Evolutionary conservation across 1,140 invertebrate genomes (phyloP).

Genomic region (Helicoverpa armigera): DNA sequence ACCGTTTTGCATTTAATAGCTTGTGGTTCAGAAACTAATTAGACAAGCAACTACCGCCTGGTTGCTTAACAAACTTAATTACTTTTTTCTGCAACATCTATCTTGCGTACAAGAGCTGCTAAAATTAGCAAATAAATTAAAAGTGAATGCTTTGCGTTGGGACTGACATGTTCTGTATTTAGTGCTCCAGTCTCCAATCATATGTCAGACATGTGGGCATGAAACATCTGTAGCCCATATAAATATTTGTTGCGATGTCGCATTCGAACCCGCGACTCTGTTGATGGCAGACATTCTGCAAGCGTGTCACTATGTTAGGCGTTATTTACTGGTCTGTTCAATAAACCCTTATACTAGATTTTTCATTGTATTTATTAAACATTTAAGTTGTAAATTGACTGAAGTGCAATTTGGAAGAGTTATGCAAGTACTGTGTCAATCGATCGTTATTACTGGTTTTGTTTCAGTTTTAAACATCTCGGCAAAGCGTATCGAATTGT

Average conservation of each 20-base stretch:
- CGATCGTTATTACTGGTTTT: no score
- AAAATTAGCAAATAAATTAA: constrained; percentile 22
- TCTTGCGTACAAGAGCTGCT: constrained; percentile 18
- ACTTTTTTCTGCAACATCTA: constrained; percentile 26
- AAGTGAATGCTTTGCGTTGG: constrained; percentile 11
- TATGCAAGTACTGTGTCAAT: no score
- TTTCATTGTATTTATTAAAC: no score
- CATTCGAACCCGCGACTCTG: constrained; percentile 2
- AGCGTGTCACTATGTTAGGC: neutral
- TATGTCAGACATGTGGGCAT: constrained; percentile 17
- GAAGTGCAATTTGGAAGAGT: no score
- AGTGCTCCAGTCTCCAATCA: neutral
- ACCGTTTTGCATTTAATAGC: constrained; percentile 34
- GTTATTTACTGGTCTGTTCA: neutral
- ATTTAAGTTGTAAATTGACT: no score
- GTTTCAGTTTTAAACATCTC: neutral
- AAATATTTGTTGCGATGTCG: constrained; percentile 23
- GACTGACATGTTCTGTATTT: neutral
- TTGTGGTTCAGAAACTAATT: constrained; percentile 35
- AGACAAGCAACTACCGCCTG: constrained; percentile 5
- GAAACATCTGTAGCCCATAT: constrained; percentile 22
- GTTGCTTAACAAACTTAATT: constrained; percentile 21
- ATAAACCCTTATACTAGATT: neutral
- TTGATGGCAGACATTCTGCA: neutral
- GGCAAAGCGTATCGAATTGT: neutral